Base-by-base conservation (phyloP, 2,797 vertebrate genomes). In the Eulemur albifrons region DNA sequence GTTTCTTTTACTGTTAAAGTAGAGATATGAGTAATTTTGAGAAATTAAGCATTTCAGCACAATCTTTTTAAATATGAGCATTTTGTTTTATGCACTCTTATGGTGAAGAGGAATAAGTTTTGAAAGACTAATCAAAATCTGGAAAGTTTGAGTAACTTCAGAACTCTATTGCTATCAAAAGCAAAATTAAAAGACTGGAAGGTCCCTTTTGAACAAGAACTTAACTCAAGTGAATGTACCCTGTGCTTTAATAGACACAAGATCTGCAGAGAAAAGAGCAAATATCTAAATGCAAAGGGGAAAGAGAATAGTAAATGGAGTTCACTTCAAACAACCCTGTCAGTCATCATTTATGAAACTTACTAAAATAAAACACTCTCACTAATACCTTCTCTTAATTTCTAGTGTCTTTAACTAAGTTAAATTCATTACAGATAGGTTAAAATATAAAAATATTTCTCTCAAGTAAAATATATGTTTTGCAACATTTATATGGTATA, bases 121-220 rank as follows among this genome's bases (percentile, higher is more conserved):
- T 83, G 25, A 87, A 97, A 89, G 54, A 25, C 25, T 91, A 80
- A 69, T 76, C 18, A 81, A 92, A 95, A 88, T 79, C 43, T 82
- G 67, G n/a, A 63, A 86, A 79, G 6, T 67, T 50, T 86, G 32
- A 21, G 1, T 86, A 63, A 81, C 48, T 85, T 43, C 5, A 61
- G 1, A 20, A 75, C 11, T 43, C n/a, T 54, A 48, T 21, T 76
- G 13, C 40, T 87, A 45, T 32, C 72, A n/a, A 23, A 86, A 54
- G 21, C 8, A 70, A 81, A 93, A 90, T 75, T 81, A 61, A 95
- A 91, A 12, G 5, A 87, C 8, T 61, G 40, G n/a, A 79, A 79
- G n/a, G 7, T 79, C 32, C n/a, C 13, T 79, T 77, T 38, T 79
- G n/a, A 54, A 57, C 20, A 38, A 50, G 12, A 79, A 54, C 27